Evolutionary conservation across 2,888 invertebrate genomes (phyloP).

Genomic region (Microplitis deprimator): DNA sequence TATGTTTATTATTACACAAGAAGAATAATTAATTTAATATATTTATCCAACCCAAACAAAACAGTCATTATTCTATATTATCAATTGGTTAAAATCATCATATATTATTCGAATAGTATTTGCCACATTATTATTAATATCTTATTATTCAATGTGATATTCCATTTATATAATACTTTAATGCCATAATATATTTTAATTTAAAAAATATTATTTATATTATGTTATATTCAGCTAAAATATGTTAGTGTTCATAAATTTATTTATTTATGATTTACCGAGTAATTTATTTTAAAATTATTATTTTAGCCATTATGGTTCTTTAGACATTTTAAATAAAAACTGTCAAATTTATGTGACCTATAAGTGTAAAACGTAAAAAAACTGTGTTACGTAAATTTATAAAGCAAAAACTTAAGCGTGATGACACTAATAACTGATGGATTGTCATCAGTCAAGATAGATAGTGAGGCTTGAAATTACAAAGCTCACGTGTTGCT

Average conservation of each 20-base stretch:
- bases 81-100: not conserved
- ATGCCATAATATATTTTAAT: not conserved
- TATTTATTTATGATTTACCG: no score
- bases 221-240: not conserved
- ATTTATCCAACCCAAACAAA: not conserved
- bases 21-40: not conserved
- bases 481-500: constrained; percentile 42
- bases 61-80: not conserved
- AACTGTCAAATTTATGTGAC: not conserved
- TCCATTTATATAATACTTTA: not conserved
- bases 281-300: no score
- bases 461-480: constrained; percentile 34
- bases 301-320: no score
- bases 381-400: not conserved
- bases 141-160: not conserved
- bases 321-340: no score
- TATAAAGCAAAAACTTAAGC: not conserved
- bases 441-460: constrained; percentile 24
- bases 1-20: not conserved
- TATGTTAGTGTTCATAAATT: no score
- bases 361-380: not conserved
- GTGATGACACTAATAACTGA: constrained; percentile 19
- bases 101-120: not conserved
- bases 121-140: not conserved
- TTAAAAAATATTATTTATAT: not conserved